Evolutionary conservation across 2,113 vertebrate genomes (phyloP).

Genomic region (Onychostoma macrolepis): DNA sequence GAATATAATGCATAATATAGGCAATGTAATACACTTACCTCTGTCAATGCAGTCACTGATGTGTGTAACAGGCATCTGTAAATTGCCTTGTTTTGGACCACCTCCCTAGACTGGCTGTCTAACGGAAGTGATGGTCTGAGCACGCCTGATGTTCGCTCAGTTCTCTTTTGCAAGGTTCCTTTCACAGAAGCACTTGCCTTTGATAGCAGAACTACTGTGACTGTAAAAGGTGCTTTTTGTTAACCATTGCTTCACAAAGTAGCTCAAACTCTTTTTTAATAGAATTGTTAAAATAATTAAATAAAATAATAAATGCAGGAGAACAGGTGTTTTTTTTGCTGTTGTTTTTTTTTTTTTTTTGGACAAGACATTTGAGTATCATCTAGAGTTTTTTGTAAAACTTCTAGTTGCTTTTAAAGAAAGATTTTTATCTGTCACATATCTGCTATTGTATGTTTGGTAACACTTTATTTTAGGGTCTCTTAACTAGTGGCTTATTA

Average conservation of each 20-base stretch:
- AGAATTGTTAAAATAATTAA: not conserved
- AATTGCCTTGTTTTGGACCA: not conserved
- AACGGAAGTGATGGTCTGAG: slow-evolving; percentile 27
- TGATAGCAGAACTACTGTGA: not conserved
- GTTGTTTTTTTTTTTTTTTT: too few species aligned
- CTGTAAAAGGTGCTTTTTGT: not conserved
- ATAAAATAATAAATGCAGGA: not conserved
- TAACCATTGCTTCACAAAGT: not conserved
- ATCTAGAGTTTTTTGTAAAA: not conserved
- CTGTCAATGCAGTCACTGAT: not conserved
- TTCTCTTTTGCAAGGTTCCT: slow-evolving; percentile 38
- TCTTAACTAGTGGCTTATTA: too few species aligned
- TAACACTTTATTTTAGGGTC: too few species aligned
- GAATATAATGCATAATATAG: not conserved
- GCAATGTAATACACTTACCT: slow-evolving; percentile 13
- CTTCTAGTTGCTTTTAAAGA: not conserved
- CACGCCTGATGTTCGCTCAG: not conserved
- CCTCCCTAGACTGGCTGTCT: not conserved
- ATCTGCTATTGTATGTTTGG: not conserved
- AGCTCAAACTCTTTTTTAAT: not conserved
- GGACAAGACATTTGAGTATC: not conserved
- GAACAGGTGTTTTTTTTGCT: not conserved
- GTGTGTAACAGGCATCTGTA: not conserved
- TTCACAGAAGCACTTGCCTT: not conserved
- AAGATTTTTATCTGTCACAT: not conserved